A percentile compares a stretch with the other conserved stretches of the same genome.
Evolutionary conservation across 2,113 vertebrate species (phyloP).

Genomic region (Chrysemys picta): DNA sequence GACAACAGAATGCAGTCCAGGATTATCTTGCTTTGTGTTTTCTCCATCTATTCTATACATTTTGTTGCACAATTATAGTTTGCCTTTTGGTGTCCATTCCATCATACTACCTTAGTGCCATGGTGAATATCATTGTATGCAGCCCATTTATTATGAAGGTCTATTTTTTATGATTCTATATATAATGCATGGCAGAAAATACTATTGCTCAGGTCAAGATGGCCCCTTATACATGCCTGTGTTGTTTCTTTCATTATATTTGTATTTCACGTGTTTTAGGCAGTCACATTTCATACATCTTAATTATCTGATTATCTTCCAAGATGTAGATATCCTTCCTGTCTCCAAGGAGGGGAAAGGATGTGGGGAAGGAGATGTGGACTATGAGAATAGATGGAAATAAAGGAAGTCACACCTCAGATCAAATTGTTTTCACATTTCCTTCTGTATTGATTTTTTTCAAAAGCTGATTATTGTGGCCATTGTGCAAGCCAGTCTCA

Average conservation of each 20-base stretch:
- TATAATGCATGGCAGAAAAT: slow-evolving; percentile 49
- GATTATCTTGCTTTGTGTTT: background rate
- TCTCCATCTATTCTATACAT: background rate
- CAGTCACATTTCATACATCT: slow-evolving; percentile 64
- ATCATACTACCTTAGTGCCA: background rate
- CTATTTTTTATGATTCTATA: slow-evolving; percentile 14
- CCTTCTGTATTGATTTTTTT: slow-evolving; percentile 72
- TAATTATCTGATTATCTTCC: slow-evolving; percentile 73
- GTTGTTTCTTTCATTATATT: slow-evolving; percentile 44
- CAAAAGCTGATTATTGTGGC: slow-evolving; percentile 68
- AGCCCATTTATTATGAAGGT: slow-evolving; percentile 23
- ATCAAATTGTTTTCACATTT: slow-evolving; percentile 65
- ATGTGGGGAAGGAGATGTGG: background rate
- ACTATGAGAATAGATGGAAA: background rate
- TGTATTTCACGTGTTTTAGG: slow-evolving; percentile 37
- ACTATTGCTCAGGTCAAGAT: background rate
- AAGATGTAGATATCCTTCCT: slow-evolving; percentile 31
- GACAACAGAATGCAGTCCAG: background rate
- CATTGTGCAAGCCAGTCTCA: slow-evolving; percentile 70
- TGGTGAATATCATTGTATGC: slow-evolving; percentile 1
- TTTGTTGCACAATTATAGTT: slow-evolving; percentile 33
- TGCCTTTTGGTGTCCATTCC: slow-evolving; percentile 7
- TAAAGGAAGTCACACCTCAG: slow-evolving; percentile 40
- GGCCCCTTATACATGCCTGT: background rate
- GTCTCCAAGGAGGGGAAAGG: background rate